Evolutionary conservation across 37 sponge, comb jelly and placozoan species (phyloP).

Genomic region (Axinella damicornis): DNA sequence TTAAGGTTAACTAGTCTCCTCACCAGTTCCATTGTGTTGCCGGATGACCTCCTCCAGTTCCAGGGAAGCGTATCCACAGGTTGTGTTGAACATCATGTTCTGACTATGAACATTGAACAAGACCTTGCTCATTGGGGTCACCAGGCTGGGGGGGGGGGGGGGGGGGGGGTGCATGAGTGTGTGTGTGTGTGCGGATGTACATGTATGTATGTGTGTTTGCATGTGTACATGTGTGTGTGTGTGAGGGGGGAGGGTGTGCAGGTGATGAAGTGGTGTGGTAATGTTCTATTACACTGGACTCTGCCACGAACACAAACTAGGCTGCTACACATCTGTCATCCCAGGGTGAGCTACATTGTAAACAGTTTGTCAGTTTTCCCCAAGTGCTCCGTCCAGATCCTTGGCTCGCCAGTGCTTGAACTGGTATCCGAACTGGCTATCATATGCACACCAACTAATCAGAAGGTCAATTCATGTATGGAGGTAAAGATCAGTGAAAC

Average conservation of each 20-base stretch:
- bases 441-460: no score
- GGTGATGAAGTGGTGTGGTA: no score
- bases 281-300: no score
- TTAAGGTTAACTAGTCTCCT: background rate
- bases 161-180: conserved; percentile 26
- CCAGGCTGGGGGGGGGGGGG: conserved; percentile 17
- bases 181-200: conserved; percentile 20
- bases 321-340: no score
- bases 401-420: no score
- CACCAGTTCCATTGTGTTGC: conserved; percentile 54
- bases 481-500: no score
- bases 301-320: no score
- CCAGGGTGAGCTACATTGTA: no score
- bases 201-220: conserved; percentile 27
- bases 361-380: no score
- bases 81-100: conserved; percentile 1
- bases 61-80: conserved; percentile 19
- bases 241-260: background rate
- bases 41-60: conserved; percentile 37
- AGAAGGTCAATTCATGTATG: no score
- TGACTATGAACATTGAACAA: conserved; percentile 39
- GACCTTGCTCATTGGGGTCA: conserved; percentile 43
- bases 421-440: no score
- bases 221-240: conserved; percentile 29
- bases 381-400: no score